phyloP scores from a whole-genome alignment of 2,888 invertebrate genomes.

The Ornithoptera alexandrae region DNA sequence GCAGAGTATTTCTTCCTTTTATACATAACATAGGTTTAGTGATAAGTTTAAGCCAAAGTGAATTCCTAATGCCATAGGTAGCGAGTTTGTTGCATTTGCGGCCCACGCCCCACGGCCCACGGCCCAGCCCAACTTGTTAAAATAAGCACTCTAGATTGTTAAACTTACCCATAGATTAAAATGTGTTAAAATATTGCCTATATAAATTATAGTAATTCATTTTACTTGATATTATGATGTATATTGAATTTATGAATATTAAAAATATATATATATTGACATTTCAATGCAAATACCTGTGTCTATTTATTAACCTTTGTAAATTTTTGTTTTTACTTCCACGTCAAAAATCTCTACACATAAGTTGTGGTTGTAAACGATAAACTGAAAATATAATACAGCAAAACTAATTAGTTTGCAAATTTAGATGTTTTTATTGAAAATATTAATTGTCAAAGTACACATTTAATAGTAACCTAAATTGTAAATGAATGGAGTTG shows the following conservation, averaged over 20 bases:
- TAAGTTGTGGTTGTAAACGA: too few species aligned
- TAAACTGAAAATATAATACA: too few species aligned
- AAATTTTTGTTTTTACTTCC: too few species aligned
- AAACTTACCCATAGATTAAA: constrained; percentile 79
- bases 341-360: too few species aligned
- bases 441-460: too few species aligned
- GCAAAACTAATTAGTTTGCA: too few species aligned
- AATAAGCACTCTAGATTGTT: constrained; percentile 76
- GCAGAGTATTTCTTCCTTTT: constrained; percentile 61
- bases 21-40: constrained; percentile 47
- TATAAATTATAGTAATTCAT: constrained; percentile 80
- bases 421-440: too few species aligned
- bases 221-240: constrained; percentile 80
- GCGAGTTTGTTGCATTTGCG: constrained; percentile 62
- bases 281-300: constrained; percentile 60
- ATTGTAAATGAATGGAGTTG: too few species aligned
- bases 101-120: constrained; percentile 33
- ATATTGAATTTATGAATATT: constrained; percentile 81
- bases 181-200: constrained; percentile 80
- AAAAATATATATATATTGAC: constrained; percentile 78
- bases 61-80: constrained; percentile 75
- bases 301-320: constrained; percentile 17
- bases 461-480: too few species aligned
- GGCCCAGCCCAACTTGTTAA: constrained; percentile 58
- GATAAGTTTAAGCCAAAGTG: constrained; percentile 59